Percentiles rank a stretch among this genome's conserved stretches.
phyloP scores from a whole-genome alignment of 2,888 invertebrate species.

The Periphyllus acericola region DNA sequence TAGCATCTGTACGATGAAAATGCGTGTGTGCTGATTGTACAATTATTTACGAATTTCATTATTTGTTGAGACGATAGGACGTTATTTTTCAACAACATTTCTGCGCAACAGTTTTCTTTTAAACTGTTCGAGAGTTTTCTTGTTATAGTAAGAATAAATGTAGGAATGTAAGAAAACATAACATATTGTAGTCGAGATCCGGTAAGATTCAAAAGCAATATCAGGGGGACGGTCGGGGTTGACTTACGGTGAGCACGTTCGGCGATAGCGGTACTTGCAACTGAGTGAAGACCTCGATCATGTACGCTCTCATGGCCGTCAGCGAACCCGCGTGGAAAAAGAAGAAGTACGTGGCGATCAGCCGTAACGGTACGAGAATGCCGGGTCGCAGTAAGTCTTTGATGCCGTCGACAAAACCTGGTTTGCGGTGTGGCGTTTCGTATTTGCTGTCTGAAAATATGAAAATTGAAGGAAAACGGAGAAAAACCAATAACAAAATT shows the following conservation, averaged over 20 bases:
- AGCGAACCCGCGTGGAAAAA: conserved; percentile 71
- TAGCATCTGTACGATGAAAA: no score
- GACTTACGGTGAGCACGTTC: conserved; percentile 70
- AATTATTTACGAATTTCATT: no score
- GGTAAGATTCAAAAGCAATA: neutral
- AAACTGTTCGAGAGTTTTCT: no score
- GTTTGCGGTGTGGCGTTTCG: neutral
- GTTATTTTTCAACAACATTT: no score
- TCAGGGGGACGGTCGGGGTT: no score
- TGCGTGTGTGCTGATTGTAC: no score
- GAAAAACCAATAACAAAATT: neutral
- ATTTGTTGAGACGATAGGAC: no score
- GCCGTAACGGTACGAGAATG: conserved; percentile 70
- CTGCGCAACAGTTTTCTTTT: no score
- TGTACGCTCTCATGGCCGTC: conserved; percentile 70
- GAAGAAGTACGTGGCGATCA: conserved; percentile 71
- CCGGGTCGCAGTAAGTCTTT: conserved; percentile 70
- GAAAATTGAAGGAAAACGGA: neutral
- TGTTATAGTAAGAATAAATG: no score
- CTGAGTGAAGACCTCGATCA: conserved; percentile 71
- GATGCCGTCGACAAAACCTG: conserved; percentile 61
- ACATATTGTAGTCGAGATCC: no score
- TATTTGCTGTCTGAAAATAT: conserved; percentile 7
- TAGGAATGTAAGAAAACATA: no score
- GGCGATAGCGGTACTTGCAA: conserved; percentile 66